Base-by-base conservation (phyloP, 2,888 invertebrate species). In the Heliconius ismenius region DNA sequence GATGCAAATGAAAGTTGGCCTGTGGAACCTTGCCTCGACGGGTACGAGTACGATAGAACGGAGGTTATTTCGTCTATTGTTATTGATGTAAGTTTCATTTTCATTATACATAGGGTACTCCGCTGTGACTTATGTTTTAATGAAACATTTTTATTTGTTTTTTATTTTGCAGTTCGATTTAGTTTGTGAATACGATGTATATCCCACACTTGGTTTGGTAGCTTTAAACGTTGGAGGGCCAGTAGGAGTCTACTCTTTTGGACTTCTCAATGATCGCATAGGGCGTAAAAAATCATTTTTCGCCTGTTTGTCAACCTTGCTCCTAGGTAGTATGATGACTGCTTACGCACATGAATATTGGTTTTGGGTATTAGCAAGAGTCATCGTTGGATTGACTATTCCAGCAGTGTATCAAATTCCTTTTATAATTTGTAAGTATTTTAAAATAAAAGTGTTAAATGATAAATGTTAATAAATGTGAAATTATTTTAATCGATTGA, bases 381-480 rank as follows among this genome's bases (percentile, higher is more conserved):
- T 96, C 26, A 94, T 98, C 70, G 98, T 98, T n/a, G 98, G 98
- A 4, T 91, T 98, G 10, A 98, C 98, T 0, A 97, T 98, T 84
- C 98, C 98, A 6, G 98, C 98, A 1, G 96, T 98, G 63, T 98
- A 98, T 90, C 98, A 98, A 92, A 98, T 98, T 89, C 98, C 98
- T 0, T 98, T 98, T 88, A 98, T 98, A 78, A 98, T 98, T 85
- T 97, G 98, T 98, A 92, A 95, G 96, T 95, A 85, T 68, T 67
- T 77, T 43, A 73, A 49, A 62, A 43, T 32, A 6, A 36, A 39
- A 62, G 26, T 21, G 7, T 32, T 60, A 26, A 32, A 54, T 70
- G n/a, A 26, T 36, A 54, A 32, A 49, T 32, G 21, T 58, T 21
- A 21, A 28, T 4, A 24, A 24, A 10, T 13, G 13, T 28, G 7